phyloP scores from a whole-genome alignment of 2,888 invertebrate species.

The Apodemia hepburni region DNA sequence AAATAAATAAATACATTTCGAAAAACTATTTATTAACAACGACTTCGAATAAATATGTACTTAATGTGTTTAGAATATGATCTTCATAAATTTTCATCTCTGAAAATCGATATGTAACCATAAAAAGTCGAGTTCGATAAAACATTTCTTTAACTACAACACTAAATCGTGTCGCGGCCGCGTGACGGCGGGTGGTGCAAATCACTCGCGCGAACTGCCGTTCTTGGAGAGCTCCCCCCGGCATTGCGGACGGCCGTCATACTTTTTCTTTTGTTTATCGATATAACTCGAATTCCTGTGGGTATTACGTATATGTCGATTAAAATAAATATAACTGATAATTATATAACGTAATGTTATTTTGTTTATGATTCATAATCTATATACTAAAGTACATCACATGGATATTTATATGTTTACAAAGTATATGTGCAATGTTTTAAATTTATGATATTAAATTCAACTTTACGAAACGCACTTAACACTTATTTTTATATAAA shows the following conservation, averaged over 20 bases:
- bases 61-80: neutral
- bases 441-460: too few species aligned
- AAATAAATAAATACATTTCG: conserved; percentile 34
- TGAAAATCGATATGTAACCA: conserved; percentile 13
- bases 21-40: too few species aligned
- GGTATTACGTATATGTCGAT: conserved; percentile 5
- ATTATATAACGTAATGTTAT: neutral
- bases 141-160: conserved; percentile 38
- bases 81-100: neutral
- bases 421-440: too few species aligned
- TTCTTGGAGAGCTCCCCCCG: conserved; percentile 59
- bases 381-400: too few species aligned
- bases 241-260: conserved; percentile 49
- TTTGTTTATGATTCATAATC: too few species aligned
- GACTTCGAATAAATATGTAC: too few species aligned
- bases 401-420: too few species aligned
- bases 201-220: conserved; percentile 78
- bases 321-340: neutral
- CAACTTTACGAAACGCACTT: too few species aligned
- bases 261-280: conserved; percentile 55
- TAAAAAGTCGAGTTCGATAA: conserved; percentile 45
- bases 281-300: conserved; percentile 34
- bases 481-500: too few species aligned
- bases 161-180: conserved; percentile 63
- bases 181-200: conserved; percentile 71